A percentile compares a stretch with the other conserved stretches of the same genome.
phyloP scores from a whole-genome alignment of 2,113 vertebrate species.

The Mobula hypostoma region DNA sequence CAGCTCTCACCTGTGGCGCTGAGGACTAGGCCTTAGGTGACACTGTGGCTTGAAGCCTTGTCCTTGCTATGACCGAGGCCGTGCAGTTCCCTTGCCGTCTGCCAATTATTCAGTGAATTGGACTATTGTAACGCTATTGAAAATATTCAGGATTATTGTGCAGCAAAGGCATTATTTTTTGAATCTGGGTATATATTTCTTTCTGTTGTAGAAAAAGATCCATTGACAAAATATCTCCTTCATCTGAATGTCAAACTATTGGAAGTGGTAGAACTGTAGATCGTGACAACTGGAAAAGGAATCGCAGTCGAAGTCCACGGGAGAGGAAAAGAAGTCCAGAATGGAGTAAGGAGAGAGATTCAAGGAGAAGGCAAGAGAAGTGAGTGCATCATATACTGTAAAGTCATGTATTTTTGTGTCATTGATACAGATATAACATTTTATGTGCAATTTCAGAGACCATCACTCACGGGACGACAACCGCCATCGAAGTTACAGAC shows the following conservation, averaged over 20 bases:
- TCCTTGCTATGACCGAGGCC: no score
- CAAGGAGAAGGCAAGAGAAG: conserved; percentile 46
- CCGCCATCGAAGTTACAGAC: conserved; percentile 9
- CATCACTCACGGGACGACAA: conserved; percentile 21
- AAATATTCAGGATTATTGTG: not conserved
- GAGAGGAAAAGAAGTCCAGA: conserved; percentile 54
- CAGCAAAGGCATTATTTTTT: not conserved
- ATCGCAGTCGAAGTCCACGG: conserved; percentile 59
- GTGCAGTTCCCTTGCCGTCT: no score
- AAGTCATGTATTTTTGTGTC: not conserved
- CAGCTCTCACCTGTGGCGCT: no score
- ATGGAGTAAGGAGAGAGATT: conserved; percentile 58
- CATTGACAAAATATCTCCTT: conserved; percentile 60
- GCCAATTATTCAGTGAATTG: no score
- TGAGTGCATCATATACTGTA: not conserved
- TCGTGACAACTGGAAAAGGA: conserved; percentile 51
- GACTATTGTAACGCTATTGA: no score
- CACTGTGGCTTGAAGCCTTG: no score
- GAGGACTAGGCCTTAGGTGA: no score
- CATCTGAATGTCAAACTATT: conserved; percentile 65
- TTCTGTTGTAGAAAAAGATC: conserved; percentile 44
- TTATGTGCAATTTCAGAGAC: conserved; percentile 26
- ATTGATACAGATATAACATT: not conserved
- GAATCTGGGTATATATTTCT: not conserved
- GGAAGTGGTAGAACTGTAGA: conserved; percentile 56